phyloP scores from a whole-genome alignment of 2,888 invertebrate species.

The Leucoma salicis region DNA sequence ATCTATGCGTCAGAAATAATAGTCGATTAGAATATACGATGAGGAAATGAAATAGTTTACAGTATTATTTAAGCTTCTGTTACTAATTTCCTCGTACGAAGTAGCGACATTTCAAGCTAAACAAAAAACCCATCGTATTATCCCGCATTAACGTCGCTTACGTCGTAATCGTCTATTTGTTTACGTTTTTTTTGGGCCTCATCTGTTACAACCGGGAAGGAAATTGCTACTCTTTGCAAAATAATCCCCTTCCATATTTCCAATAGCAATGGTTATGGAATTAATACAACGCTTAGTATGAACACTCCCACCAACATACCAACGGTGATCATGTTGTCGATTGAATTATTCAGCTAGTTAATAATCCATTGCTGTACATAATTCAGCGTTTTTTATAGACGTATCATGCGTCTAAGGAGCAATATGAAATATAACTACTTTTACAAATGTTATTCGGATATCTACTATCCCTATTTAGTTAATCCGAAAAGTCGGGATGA shows the following conservation, averaged over 20 bases:
- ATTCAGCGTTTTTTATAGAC: too few species aligned
- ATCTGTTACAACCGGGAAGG: conserved; percentile 21
- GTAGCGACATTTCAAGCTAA: conserved; percentile 30
- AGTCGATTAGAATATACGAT: background rate
- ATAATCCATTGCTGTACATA: too few species aligned
- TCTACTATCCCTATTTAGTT: too few species aligned
- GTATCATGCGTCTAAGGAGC: too few species aligned
- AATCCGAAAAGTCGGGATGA: too few species aligned
- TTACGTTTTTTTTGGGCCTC: conserved; percentile 54
- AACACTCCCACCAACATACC: too few species aligned
- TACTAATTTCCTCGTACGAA: conserved; percentile 10
- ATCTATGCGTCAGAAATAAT: background rate
- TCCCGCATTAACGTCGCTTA: conserved; percentile 52
- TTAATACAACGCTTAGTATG: too few species aligned
- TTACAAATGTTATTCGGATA: too few species aligned
- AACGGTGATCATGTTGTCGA: too few species aligned
- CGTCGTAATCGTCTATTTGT: conserved; percentile 48
- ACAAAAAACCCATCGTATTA: conserved; percentile 62
- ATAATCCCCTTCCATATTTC: conserved; percentile 17
- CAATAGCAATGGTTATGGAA: too few species aligned
- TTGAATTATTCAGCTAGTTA: too few species aligned
- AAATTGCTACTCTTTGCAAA: conserved; percentile 24
- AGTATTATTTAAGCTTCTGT: conserved; percentile 2
- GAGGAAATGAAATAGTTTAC: conserved; percentile 10
- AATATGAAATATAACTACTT: too few species aligned